These are phyloP conservation scores for Cepaea nemoralis DNA, from an alignment of 1,140 invertebrate genomes.

Conservation along the genomic window DNA sequence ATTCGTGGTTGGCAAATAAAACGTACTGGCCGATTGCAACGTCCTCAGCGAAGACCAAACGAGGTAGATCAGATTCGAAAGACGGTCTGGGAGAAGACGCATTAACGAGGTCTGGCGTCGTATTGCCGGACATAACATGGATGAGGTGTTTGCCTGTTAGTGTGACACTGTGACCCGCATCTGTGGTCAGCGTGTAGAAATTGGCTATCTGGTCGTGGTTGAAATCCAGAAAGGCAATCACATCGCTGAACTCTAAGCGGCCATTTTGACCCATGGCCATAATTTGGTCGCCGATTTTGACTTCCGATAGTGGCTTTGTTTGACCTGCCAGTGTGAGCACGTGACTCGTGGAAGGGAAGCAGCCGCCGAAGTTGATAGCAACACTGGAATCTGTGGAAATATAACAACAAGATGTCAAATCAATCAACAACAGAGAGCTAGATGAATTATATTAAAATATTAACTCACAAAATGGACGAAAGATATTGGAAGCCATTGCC, in stretches of 20 bases:
- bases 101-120: neutral
- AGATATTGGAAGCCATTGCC: no score
- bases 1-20: conserved; percentile 42
- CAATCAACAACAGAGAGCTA: no score
- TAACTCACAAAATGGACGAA: no score
- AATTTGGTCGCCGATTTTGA: conserved; percentile 85
- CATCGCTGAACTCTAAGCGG: conserved; percentile 83
- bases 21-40: conserved; percentile 69
- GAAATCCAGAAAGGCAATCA: conserved; percentile 90
- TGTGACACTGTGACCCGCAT: conserved; percentile 79
- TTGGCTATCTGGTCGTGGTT: conserved; percentile 78
- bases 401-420: conserved; percentile 28
- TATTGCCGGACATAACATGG: conserved; percentile 52
- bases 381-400: conserved; percentile 89
- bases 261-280: conserved; percentile 80
- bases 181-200: conserved; percentile 82
- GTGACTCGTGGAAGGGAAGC: conserved; percentile 79
- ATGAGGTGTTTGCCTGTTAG: conserved; percentile 90
- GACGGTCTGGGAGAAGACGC: neutral
- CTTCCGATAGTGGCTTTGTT: conserved; percentile 74
- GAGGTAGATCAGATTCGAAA: neutral
- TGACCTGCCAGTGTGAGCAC: conserved; percentile 76
- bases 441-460: no score
- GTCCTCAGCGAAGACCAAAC: conserved; percentile 66
- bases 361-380: conserved; percentile 83